phyloP scores from a whole-genome alignment of 2,113 vertebrate species.

The Andinoacara biseriatus region DNA sequence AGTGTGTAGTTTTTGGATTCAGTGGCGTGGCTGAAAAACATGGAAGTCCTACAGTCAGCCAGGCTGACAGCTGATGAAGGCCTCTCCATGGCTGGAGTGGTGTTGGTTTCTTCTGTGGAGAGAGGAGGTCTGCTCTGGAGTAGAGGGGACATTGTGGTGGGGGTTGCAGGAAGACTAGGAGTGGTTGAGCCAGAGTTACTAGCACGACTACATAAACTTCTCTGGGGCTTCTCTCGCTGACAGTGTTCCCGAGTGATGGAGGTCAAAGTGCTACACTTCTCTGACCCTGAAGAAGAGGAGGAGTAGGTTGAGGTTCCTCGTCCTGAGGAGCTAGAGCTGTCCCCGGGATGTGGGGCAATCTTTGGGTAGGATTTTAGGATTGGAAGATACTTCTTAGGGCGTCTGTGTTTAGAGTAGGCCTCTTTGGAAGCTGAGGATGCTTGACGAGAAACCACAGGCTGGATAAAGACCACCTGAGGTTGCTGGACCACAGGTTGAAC shows the following conservation, averaged over 20 bases:
- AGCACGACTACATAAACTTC: not conserved
- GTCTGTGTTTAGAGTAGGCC: slow-evolving; percentile 78
- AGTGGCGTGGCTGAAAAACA: not conserved
- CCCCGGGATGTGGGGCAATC: slow-evolving; percentile 92
- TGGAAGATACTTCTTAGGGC: slow-evolving; percentile 88
- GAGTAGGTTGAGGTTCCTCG: slow-evolving; percentile 67
- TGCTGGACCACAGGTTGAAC: slow-evolving; percentile 90
- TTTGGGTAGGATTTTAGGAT: slow-evolving; percentile 93
- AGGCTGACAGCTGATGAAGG: slow-evolving; percentile 26
- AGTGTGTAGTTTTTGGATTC: not conserved
- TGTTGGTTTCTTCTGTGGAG: slow-evolving; percentile 36
- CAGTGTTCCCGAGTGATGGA: slow-evolving; percentile 53
- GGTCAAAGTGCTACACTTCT: slow-evolving; percentile 43
- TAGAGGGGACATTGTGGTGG: slow-evolving; percentile 32
- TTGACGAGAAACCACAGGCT: slow-evolving; percentile 83
- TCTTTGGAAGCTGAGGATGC: slow-evolving; percentile 66
- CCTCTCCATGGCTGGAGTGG: slow-evolving; percentile 41
- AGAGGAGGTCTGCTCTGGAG: slow-evolving; percentile 44
- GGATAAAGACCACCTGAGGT: slow-evolving; percentile 88
- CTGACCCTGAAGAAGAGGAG: slow-evolving; percentile 49
- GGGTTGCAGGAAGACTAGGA: slow-evolving; percentile 29
- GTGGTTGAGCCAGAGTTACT: slow-evolving; percentile 20
- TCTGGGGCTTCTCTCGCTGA: slow-evolving; percentile 60
- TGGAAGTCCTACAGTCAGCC: slow-evolving; percentile 11
- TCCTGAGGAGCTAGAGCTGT: slow-evolving; percentile 72